Base-by-base conservation (phyloP, 2,888 invertebrate genomes). In the Micoletzkya japonica region DNA sequence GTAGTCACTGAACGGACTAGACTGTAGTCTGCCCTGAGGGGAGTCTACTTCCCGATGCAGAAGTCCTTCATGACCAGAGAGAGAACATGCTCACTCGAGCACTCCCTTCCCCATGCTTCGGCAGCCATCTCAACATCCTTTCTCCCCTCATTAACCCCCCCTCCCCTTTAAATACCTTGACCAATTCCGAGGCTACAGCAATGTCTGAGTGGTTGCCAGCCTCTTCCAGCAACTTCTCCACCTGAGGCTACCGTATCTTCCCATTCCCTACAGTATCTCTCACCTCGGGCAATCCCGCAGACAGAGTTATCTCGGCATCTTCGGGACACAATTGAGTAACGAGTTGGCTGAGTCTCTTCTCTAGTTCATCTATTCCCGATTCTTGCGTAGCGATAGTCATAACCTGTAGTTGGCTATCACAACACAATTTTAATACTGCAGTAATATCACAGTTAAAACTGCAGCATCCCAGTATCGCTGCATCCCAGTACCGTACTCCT, bases 41-140 rank as follows among this genome's bases (percentile, higher is more conserved):
- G n/a, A n/a, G n/a, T 60, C 44, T 52, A 66, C 30, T 66, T 66
- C 37, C 66, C 66, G 24, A 66, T 66, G 39, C 66, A 66, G n/a
- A 66, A 66, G 4, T 66, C n/a, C 24, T 54, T 28, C 37, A 66
- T 37, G 7, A 66, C 56, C 32, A 20, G 17, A 28, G 4, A 24
- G 39, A 66, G 24, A 28, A 66, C 49, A 26, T 66, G 37, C 17
- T 66, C 66, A 34, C 37, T 56, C 4, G 66, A 44, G 4, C 56
- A 26, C 4, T 36, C 4, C 28, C 56, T 66, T 37, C 66, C 66
- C 66, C 66, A 66, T 28, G 37, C 66, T 26, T 37, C 39, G 17
- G 17, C 17, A 2, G 66, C 66, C 56, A 63, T 63, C 63, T 63
- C 39, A 60, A 60, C n/a, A 44, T 20, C 14, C 17, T 26, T n/a